Evolutionary conservation across 1,140 invertebrate genomes (phyloP), one percentile per base, ranked within the genome.

Genomic region (Ceratitis capitata): DNA sequence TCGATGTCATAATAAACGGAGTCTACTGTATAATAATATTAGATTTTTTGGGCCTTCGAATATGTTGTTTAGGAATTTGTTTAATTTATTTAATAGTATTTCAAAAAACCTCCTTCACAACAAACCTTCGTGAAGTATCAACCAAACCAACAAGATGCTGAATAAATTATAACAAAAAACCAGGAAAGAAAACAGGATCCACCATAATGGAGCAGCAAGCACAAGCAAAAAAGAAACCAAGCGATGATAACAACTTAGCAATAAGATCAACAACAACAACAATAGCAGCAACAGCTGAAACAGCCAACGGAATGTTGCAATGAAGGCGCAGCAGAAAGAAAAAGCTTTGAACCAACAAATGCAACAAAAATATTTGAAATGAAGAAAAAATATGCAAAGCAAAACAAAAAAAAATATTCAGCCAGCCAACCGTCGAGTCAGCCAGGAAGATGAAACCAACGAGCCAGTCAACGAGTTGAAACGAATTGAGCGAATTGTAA

Each of bases 231-330:
- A 45, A 78, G 16, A 3, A 47, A n/a, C 23, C 19, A 90, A 45
- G 32, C 69, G 39, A 45, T 78, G 69, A 78, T 78, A 78, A 78
- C 35, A 78, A 78, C 69, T 78, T 39, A 78, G 69, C 69, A 78
- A 78, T 45, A 39, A 12, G 69, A 90, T 90, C 89, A 90, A 89
- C 86, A 87, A 85, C 42, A 74, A 64, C 85, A 85, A 29, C 84
- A 84, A 35, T n/a, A 82, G 23, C 74, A 35, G 35, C 69, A 39
- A 35, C 26, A 29, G 29, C 9, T 26, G 82, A 1, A 56, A 35
- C 9, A 74, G n/a, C 69, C 49, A 86, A 51, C n/a, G n/a, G n/a
- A n/a, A n/a, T n/a, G n/a, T n/a, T n/a, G n/a, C n/a, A n/a, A 84
- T 84, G 47, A 51, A 82, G 78, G 47, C 78, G 78, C 47, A 32